phyloP scores from a whole-genome alignment of 37 sponge, comb jelly and placozoan species.

The Lycopodina hypogea region DNA sequence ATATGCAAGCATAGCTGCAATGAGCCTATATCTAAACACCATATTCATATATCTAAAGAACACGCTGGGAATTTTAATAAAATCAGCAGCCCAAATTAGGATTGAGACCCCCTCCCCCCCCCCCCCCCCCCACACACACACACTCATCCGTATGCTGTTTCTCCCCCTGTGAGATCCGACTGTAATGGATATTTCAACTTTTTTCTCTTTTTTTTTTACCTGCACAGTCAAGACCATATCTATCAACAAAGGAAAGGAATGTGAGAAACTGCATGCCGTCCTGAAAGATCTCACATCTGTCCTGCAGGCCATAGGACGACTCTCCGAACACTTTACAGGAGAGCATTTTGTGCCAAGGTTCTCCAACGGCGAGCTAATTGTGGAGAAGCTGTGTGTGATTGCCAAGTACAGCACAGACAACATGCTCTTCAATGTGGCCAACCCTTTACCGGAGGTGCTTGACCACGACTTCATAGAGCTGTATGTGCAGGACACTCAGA shows the following conservation, averaged over 20 bases:
- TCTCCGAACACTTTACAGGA: slow-evolving; percentile 78
- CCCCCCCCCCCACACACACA: no score
- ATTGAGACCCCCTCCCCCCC: no score
- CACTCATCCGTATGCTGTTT: no score
- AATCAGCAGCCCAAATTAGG: no score
- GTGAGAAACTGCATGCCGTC: slow-evolving; percentile 64
- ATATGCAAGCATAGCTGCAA: no score
- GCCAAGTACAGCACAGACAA: slow-evolving; percentile 57
- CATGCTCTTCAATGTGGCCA: slow-evolving; percentile 35
- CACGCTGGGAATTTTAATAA: no score
- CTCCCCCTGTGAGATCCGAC: no score
- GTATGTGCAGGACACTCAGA: slow-evolving; percentile 12
- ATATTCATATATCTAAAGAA: no score
- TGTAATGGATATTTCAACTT: no score
- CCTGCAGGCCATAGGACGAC: slow-evolving; percentile 69
- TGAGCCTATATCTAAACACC: no score
- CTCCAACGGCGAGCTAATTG: slow-evolving; percentile 39
- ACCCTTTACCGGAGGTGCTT: slow-evolving; percentile 39
- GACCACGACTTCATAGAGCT: slow-evolving; percentile 72
- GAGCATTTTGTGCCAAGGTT: slow-evolving; percentile 39
- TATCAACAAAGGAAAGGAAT: slow-evolving; percentile 42
- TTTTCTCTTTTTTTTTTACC: no score
- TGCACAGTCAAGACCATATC: not conserved
- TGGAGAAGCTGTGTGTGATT: slow-evolving; percentile 53
- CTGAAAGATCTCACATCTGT: slow-evolving; percentile 72